A percentile compares a stretch with the other conserved stretches of the same genome.
Evolutionary conservation across 2,797 vertebrate species (phyloP).

Genomic region (Alouatta caraya): DNA sequence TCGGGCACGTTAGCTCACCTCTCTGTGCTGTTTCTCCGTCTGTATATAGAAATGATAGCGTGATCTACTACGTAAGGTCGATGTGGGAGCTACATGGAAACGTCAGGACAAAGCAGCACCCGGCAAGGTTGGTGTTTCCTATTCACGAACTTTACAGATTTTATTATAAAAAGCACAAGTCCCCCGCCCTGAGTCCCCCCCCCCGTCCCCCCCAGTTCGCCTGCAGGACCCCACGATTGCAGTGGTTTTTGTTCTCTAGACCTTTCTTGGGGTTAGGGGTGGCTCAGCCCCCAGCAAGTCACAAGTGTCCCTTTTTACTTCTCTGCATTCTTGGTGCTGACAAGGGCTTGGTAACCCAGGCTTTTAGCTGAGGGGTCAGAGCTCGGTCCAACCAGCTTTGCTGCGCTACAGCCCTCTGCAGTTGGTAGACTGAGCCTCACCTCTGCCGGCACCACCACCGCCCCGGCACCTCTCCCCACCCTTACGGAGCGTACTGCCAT

Average conservation of each 20-base stretch:
- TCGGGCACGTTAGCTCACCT: neutral
- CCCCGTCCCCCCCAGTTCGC: rapidly evolving
- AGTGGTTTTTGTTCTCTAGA: neutral
- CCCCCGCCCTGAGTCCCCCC: neutral
- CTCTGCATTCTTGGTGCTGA: neutral
- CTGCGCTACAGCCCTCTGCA: neutral
- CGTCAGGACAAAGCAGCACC: neutral
- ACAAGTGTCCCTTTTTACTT: too few species aligned
- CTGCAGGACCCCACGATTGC: neutral
- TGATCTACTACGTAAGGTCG: neutral
- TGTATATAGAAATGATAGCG: neutral
- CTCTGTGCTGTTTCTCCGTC: neutral
- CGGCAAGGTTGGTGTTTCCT: rapidly evolving
- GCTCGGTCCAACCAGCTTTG: neutral
- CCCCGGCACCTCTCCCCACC: rapidly evolving
- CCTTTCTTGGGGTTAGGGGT: rapidly evolving
- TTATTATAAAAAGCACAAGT: neutral
- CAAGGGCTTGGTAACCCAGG: neutral
- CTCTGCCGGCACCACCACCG: too few species aligned
- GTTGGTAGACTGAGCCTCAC: too few species aligned
- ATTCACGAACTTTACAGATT: rapidly evolving
- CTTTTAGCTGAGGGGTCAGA: neutral
- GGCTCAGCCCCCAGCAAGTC: neutral
- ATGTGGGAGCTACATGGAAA: neutral
- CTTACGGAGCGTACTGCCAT: neutral